Percentiles rank a stretch among this genome's conserved stretches.
phyloP scores from a whole-genome alignment of 2,888 invertebrate genomes.

The Caenorhabditis sp. region DNA sequence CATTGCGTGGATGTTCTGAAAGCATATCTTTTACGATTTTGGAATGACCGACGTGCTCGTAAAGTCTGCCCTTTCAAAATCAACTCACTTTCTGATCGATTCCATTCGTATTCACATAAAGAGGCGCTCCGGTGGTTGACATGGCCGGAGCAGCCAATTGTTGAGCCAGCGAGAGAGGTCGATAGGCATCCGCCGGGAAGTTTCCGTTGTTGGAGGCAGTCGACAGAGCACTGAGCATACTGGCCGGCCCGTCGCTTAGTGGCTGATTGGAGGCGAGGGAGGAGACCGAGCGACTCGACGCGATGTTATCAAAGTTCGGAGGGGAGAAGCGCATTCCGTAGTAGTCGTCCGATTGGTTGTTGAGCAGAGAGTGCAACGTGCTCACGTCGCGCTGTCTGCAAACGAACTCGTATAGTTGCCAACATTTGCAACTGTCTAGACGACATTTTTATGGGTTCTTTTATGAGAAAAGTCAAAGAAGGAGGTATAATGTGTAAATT shows the following conservation, averaged over 20 bases:
- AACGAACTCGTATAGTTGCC: too few relatives aligned
- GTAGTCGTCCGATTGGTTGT: constrained; percentile 42
- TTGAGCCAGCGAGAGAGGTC: constrained; percentile 51
- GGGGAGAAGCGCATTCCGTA: constrained; percentile 53
- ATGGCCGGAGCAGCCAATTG: constrained; percentile 61
- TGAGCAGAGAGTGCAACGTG: constrained; percentile 33
- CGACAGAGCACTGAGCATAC: constrained; percentile 53
- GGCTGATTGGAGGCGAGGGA: constrained; percentile 37
- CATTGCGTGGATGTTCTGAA: constrained; percentile 29
- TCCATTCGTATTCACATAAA: constrained; percentile 45
- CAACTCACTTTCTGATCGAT: constrained; percentile 35
- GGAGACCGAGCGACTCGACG: neutral
- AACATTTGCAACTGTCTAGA: too few relatives aligned
- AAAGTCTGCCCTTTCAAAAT: neutral
- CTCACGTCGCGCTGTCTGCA: constrained; percentile 49
- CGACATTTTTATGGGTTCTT: too few relatives aligned
- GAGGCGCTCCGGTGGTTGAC: constrained; percentile 5
- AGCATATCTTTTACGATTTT: neutral
- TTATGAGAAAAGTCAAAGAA: too few relatives aligned
- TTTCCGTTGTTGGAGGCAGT: neutral
- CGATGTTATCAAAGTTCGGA: constrained; percentile 41
- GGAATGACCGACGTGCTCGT: neutral
- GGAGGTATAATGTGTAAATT: too few relatives aligned
- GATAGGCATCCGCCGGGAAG: constrained; percentile 37
- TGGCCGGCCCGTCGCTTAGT: constrained; percentile 52